phyloP scores from a whole-genome alignment of 2,797 vertebrate species.

The Intellagama lesueurii region DNA sequence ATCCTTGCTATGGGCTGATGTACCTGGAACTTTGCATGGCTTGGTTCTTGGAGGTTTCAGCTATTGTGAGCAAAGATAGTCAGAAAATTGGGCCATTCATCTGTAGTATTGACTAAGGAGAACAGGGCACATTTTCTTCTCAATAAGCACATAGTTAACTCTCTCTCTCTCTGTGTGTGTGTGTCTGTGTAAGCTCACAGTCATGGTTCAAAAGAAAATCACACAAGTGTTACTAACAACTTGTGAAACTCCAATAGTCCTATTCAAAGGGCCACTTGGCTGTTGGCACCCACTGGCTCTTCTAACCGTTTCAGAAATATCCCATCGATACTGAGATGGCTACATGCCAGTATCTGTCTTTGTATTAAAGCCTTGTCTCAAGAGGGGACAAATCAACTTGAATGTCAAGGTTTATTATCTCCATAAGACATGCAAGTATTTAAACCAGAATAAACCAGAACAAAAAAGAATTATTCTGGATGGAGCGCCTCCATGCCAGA shows the following conservation, averaged over 20 bases:
- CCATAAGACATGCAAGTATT: slow-evolving; percentile 30
- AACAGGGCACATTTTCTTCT: not conserved
- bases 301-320: slow-evolving; percentile 34
- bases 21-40: not conserved
- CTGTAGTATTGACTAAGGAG: not conserved
- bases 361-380: slow-evolving; percentile 47
- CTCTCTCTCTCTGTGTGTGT: not conserved
- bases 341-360: not conserved
- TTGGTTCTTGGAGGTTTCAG: not conserved
- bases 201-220: not conserved
- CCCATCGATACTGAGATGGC: slow-evolving; percentile 23
- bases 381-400: slow-evolving; percentile 46
- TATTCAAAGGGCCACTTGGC: slow-evolving; percentile 35
- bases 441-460: not conserved
- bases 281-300: not conserved
- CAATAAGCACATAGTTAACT: not conserved
- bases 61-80: not conserved
- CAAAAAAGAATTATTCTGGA: slow-evolving; percentile 64
- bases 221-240: not conserved
- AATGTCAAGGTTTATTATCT: slow-evolving; percentile 54
- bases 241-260: not conserved
- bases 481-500: slow-evolving; percentile 39
- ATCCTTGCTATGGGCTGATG: not conserved
- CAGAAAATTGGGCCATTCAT: not conserved
- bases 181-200: not conserved